Evolutionary conservation across 2,113 vertebrate genomes (phyloP), one percentile per base, ranked within the genome.

Genomic region (Phoenicopterus ruber): DNA sequence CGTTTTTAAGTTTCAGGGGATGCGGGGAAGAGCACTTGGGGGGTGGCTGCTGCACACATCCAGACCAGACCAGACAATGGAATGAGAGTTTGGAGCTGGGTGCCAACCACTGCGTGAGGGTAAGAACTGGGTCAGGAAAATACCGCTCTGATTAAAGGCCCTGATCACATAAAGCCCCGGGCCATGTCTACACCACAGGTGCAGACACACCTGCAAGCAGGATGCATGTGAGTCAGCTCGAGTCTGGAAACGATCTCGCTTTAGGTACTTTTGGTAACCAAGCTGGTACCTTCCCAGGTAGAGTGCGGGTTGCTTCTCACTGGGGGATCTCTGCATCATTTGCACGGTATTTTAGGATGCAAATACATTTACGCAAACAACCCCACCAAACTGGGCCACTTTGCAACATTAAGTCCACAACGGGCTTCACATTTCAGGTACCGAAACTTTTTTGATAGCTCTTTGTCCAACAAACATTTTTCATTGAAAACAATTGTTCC

Each of bases 81-180:
- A 97, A 94, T 78, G 82, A 92, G 59, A 79, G 71, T 65, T 87
- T n/a, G 76, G 65, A 94, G 67, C 38, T 83, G 38, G 36, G 26
- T 94, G 91, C 91, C 94, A 93, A 90, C 52, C 61, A 67, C 84
- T 70, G 55, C 32, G 81, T 10, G 11, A 80, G 74, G 84, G 38
- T 82, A 96, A 94, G 88, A 96, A 94, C 34, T 96, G 73, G 92
- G 91, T 96, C 88, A 94, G 94, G 94, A 96, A 95, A 97, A 97
- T n/a, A 97, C 92, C 13, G 3, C 70, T 86, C 81, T 86, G 82
- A 96, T 95, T 91, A 95, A 96, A 95, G 73, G 86, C 71, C 93
- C 84, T 71, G 78, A 96, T 93, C 87, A 18, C 66, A 79, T 44
- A 57, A 74, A 90, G 93, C 94, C 88, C 55, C 58, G 81, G 88